Evolutionary conservation across 2,797 vertebrate species (phyloP).

Genomic region (Hozukius guyotensis): DNA sequence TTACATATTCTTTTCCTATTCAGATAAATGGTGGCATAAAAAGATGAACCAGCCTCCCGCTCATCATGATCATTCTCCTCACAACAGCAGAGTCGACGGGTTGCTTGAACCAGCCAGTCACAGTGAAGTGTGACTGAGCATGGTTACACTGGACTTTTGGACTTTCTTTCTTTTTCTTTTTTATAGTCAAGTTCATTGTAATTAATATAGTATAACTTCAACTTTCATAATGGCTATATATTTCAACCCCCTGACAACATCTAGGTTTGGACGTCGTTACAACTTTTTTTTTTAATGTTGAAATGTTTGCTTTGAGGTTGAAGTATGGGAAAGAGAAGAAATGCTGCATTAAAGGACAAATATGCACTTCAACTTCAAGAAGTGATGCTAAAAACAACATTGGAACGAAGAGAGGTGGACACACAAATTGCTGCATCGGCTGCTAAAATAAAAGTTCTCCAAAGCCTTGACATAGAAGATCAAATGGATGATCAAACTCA

Average conservation of each 20-base stretch:
- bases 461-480: background rate
- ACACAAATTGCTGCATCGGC: background rate
- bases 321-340: too few relatives aligned
- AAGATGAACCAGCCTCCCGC: background rate
- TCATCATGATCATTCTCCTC: background rate
- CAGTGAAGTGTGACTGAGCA: background rate
- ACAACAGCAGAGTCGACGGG: background rate
- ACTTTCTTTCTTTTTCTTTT: background rate
- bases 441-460: background rate
- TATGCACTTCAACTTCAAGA: background rate
- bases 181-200: background rate
- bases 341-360: background rate
- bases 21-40: too few relatives aligned
- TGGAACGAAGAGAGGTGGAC: background rate
- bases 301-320: background rate
- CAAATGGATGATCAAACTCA: background rate
- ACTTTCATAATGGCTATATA: background rate
- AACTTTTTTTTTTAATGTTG: too few relatives aligned
- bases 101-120: background rate
- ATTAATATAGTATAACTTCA: background rate
- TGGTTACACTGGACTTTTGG: background rate
- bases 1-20: too few relatives aligned
- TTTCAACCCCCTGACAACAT: background rate
- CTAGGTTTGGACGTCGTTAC: background rate
- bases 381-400: background rate